Conservation (phyloP, 2,888 invertebrate genomes). For the Cryptophagus acutangulus region DNA sequence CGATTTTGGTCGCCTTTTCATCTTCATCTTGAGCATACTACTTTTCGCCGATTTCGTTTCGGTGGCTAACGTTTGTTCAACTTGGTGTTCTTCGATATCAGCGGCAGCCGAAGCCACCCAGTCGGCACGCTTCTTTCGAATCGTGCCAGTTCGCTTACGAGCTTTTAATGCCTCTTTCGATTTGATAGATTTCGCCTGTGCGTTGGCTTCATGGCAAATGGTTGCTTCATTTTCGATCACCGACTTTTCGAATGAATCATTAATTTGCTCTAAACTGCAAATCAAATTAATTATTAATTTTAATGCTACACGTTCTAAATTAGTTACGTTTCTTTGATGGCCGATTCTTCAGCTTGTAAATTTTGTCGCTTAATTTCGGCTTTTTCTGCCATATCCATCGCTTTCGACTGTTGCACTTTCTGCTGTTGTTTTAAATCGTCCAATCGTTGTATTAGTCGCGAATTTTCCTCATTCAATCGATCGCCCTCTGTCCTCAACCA, state of each 20-base stretch:
- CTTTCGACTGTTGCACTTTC: slow-evolving; percentile 29
- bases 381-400: slow-evolving; percentile 28
- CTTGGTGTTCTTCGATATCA: slow-evolving; percentile 9
- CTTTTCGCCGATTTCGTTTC: neutral
- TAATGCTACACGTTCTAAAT: neutral
- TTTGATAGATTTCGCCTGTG: neutral
- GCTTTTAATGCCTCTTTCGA: slow-evolving; percentile 5
- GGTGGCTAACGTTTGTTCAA: neutral
- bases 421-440: slow-evolving; percentile 38
- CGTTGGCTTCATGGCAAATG: neutral
- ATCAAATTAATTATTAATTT: no score
- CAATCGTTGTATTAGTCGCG: slow-evolving; percentile 34
- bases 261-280: slow-evolving; percentile 29
- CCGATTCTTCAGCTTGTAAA: slow-evolving; percentile 37
- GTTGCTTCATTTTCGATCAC: slow-evolving; percentile 25
- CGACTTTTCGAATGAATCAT: slow-evolving; percentile 37
- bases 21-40: neutral
- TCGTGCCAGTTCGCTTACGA: slow-evolving; percentile 10
- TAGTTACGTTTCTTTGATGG: slow-evolving; percentile 36
- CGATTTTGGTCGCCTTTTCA: slow-evolving; percentile 8
- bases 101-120: slow-evolving; percentile 16
- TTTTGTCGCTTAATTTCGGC: slow-evolving; percentile 34
- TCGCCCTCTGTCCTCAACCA: slow-evolving; percentile 45
- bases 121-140: slow-evolving; percentile 5
- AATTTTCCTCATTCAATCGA: slow-evolving; percentile 42